These are phyloP conservation scores for Ondatra zibethicus DNA, from an alignment of 2,113 vertebrate genomes.

Conservation along the genomic window DNA sequence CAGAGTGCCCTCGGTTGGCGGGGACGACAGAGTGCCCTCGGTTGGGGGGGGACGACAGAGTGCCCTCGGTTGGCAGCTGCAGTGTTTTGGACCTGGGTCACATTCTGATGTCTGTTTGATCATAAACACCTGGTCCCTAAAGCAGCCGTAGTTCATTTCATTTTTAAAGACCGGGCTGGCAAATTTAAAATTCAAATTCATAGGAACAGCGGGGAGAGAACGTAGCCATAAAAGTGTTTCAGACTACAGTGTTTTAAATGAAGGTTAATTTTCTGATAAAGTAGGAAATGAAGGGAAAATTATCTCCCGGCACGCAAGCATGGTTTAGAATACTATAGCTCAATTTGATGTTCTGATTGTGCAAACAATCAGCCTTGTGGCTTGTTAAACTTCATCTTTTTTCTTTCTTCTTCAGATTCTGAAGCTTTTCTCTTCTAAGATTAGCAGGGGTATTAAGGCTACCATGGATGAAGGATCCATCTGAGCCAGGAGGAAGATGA, in stretches of 20 bases:
- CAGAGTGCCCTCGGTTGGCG: constrained; percentile 48
- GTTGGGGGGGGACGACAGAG: too few relatives aligned
- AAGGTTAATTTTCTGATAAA: constrained; percentile 82
- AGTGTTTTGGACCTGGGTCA: constrained; percentile 45
- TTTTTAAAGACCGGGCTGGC: constrained; percentile 49
- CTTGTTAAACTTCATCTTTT: constrained; percentile 77
- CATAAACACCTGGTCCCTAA: constrained; percentile 68
- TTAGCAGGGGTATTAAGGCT: constrained; percentile 72
- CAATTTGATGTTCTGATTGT: constrained; percentile 75
- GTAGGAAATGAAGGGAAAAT: constrained; percentile 79
- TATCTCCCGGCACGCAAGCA: constrained; percentile 63
- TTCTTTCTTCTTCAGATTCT: constrained; percentile 57
- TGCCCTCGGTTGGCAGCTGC: constrained; percentile 43
- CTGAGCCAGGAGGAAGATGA: constrained; percentile 56
- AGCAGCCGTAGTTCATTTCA: background rate
- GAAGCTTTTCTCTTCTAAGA: constrained; percentile 75
- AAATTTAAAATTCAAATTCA: constrained; percentile 80
- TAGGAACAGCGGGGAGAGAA: constrained; percentile 52
- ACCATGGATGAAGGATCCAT: constrained; percentile 70
- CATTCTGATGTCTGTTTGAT: constrained; percentile 60
- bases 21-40: constrained; percentile 31
- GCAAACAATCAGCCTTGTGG: constrained; percentile 73
- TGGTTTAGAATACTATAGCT: constrained; percentile 72
- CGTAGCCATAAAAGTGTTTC: constrained; percentile 70
- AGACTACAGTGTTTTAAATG: constrained; percentile 71